Evolutionary conservation across 2,797 vertebrate genomes (phyloP), one percentile per base, ranked within the genome.

Genomic region (Gambelia wislizenii): DNA sequence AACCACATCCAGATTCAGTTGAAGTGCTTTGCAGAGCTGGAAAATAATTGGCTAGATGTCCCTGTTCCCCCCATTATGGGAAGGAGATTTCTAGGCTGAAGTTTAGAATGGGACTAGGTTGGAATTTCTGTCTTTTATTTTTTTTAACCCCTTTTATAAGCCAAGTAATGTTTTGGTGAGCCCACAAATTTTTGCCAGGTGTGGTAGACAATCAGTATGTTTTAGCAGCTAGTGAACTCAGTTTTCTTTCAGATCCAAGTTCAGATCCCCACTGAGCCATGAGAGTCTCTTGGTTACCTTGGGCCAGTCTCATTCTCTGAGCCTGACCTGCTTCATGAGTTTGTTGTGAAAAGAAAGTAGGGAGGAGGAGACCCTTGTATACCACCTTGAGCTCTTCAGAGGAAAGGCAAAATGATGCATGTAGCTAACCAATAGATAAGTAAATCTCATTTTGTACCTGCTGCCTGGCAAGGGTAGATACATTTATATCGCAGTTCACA

Each of bases 1-100:
- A 75, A 52, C 85, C n/a, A 79, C 25, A n/a, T 75, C 14, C 5
- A 89, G 84, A 90, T 92, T 86, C 64, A 86, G 80, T 89, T 90
- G 30, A 79, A 91, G 84, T 52, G 47, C 13, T 75, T 88, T 64
- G 9, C 25, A 86, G 25, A 74, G 1, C 90, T 94, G 78, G 77
- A 83, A 84, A 78, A 33, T 33, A 72, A 30, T 74, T 84, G 2
- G 10, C n/a, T 92, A 42, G 49, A 36, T 72, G 87, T 8, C 2
- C 88, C 92, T 4, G 69, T 25, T 0, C 0, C 74, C 91, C 80
- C 84, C 89, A 4, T 69, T 25, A 8, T n/a, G 25, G 10, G 59
- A 47, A 69, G 77, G 18, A 9, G 14, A 20, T 36, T 84, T 83
- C 14, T 42, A 78, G 33, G 20, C 20, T 33, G 59, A 69, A 69